Conservation (phyloP, 2,797 vertebrate genomes). For the Pipistrellus pipistrellus region DNA sequence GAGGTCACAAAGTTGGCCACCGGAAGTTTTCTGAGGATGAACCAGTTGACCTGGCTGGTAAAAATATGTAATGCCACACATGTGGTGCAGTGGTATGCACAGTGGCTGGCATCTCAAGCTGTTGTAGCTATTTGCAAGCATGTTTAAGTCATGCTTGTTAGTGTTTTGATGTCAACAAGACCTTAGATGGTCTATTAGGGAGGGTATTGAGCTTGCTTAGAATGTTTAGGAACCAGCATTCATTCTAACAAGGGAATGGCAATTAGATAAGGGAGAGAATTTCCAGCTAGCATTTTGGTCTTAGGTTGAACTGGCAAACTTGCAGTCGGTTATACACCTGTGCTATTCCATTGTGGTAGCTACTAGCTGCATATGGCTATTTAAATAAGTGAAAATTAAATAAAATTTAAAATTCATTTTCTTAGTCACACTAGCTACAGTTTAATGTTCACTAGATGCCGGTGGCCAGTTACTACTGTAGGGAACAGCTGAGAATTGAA, state of each 20-base stretch:
- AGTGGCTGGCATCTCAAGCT: neutral
- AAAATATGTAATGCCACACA: neutral
- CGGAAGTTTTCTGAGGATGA: constrained; percentile 46
- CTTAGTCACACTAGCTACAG: neutral
- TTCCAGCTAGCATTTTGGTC: constrained; percentile 3
- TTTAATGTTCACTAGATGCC: neutral
- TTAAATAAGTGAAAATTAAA: constrained; percentile 28
- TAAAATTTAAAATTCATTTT: neutral
- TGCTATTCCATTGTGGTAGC: neutral
- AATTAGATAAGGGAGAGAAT: constrained; percentile 26
- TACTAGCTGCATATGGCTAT: neutral
- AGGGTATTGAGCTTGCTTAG: neutral
- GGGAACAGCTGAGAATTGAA: neutral
- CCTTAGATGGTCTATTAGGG: neutral
- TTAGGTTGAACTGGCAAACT: constrained; percentile 8
- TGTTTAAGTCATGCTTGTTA: neutral
- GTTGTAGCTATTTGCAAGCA: neutral
- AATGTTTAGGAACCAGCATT: neutral
- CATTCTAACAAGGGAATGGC: neutral
- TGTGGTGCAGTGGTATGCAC: neutral
- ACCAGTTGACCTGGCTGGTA: neutral
- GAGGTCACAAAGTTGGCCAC: neutral
- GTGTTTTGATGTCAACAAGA: constrained; percentile 4
- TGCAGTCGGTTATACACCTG: neutral
- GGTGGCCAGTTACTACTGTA: neutral